These are phyloP conservation scores for Rhodinocichla rosea DNA, from an alignment of 2,113 vertebrate species.

Conservation along the genomic window DNA sequence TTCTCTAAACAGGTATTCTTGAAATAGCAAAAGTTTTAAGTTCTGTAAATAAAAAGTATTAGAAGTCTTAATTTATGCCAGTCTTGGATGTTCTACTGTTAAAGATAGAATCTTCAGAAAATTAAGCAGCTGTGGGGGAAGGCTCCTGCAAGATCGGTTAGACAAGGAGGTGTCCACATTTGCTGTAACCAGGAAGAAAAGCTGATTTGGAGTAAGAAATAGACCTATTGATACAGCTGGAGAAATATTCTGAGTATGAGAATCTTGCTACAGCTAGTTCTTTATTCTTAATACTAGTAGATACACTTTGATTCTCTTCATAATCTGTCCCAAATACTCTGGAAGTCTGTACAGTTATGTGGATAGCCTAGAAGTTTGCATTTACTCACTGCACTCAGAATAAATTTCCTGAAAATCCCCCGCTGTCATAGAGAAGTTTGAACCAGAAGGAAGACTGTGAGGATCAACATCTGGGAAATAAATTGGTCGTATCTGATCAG, in stretches of 20 bases:
- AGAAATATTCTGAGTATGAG: background rate
- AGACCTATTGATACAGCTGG: background rate
- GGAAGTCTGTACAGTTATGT: background rate
- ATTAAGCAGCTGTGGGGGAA: background rate
- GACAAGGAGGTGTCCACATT: background rate
- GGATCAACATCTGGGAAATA: constrained; percentile 95
- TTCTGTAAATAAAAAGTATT: background rate
- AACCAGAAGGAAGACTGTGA: constrained; percentile 85
- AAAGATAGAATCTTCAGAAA: background rate
- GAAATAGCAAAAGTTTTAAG: background rate
- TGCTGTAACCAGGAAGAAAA: background rate
- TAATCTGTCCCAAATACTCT: background rate
- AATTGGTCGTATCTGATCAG: constrained; percentile 91
- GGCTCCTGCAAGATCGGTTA: background rate
- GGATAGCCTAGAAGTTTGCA: background rate
- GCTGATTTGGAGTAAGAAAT: background rate
- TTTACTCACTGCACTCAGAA: constrained; percentile 84
- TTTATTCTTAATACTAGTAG: background rate
- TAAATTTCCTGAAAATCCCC: constrained; percentile 98
- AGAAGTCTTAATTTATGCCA: background rate
- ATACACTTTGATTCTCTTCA: background rate
- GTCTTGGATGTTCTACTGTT: background rate
- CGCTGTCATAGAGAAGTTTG: constrained; percentile 98
- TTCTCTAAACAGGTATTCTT: background rate
- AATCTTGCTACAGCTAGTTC: background rate